Evolutionary conservation across 1,140 invertebrate genomes (phyloP), one percentile per base, ranked within the genome.

Genomic region (Tetramorium simillimum): DNA sequence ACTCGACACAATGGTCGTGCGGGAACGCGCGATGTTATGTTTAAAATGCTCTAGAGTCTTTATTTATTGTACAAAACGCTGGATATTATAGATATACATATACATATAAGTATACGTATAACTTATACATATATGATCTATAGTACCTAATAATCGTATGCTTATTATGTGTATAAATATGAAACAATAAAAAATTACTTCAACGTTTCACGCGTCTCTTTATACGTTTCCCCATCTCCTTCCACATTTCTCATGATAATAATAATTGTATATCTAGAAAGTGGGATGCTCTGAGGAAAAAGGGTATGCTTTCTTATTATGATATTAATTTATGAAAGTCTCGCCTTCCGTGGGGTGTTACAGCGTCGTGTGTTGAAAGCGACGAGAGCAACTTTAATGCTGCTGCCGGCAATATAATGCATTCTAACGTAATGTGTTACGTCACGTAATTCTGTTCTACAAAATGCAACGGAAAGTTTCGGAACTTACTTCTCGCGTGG

Each of bases 161-260:
- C 91, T 92, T 92, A 92, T 90, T 93, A 89, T 92, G 89, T 93
- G 91, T 91, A 93, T 92, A 93, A 93, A 89, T 91, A 92, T 88
- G 87, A 85, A 90, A 89, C 69, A 91, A 91, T 91, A 91, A 92
- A 91, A 88, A 89, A 85, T 80, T 75, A 88, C 67, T 90, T 92
- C 46, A 88, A 90, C 88, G 88, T 90, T 90, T 53, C 51, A 51
- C 4, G 12, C 14, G 16, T 33, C 21, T 62, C 40, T 62, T 62
- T n/a, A 28, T 18, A 58, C 49, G 49, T 3, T 6, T n/a, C 12
- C 14, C 24, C 0, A 46, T 46, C 24, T 21, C 40, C 18, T 16
- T n/a, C 7, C 5, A 16, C 18, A 24, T 16, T 37, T 37, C 43
- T 70, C 40, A 24, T 46, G 24, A 16, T n/a, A 67, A 58, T 77